Base-by-base conservation (phyloP, 2,113 vertebrate species). In the Oryzias melastigma region DNA sequence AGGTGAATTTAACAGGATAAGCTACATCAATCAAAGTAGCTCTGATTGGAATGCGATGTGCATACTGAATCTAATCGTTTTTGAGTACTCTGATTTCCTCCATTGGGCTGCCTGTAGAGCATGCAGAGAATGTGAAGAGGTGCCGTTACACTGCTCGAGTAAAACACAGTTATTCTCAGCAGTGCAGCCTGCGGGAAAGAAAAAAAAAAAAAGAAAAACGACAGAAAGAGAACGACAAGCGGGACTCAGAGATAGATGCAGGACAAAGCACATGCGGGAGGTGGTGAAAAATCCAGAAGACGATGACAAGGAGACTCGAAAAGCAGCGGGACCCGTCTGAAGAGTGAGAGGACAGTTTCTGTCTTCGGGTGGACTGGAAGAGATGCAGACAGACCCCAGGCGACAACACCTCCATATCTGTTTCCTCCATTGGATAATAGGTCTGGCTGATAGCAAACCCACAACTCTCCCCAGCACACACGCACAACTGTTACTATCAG, bases 81-180 rank as follows among this genome's bases (percentile, higher is more conserved):
- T 78, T 83, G 82, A 88, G 78, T 61, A 75, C 86, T 87, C 80
- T 86, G 81, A 90, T 75, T 85, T 87, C 82, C 87, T 82, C 86
- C 86, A 90, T 90, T 86, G 87, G 67, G 83, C 77, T 62, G 82
- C 83, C 69, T 82, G 80, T 61, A 71, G 83, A 82, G 85, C 87
- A 76, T 84, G 86, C 73, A 75, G 77, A 18, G 60, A 80, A 78
- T 78, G 77, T 75, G 61, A 81, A 82, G 85, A 72, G 78, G 75
- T 68, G 81, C 73, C 53, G 81, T 75, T 71, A 50, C 74, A 57
- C 69, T 62, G 62, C 77, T 49, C 20, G 67, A 74, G 75, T 68
- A 20, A 24, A 74, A 75, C 77, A 46, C 63, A 7, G 71, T 41
- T 27, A 48, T 43, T 65, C 58, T 44, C 46, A 14, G 64, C n/a